Percentiles rank a stretch among this genome's conserved stretches.
Conservation (phyloP, 2,888 invertebrate genomes). For the Elegia similella region DNA sequence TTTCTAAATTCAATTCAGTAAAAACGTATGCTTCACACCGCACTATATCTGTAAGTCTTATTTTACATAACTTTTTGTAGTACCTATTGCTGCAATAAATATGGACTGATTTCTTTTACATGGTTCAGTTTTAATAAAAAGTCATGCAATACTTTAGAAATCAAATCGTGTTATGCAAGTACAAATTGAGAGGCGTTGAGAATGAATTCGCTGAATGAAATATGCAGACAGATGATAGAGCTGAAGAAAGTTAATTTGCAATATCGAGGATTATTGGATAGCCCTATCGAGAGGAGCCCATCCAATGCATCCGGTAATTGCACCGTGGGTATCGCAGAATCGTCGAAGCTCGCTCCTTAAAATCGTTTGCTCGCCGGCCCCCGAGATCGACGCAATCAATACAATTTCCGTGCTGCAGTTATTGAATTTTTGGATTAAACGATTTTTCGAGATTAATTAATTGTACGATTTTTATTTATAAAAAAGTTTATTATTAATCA, state of each 20-base stretch:
- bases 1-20: neutral
- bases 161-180: conserved; percentile 5
- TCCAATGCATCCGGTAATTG: conserved; percentile 42
- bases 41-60: neutral
- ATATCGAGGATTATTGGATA: conserved; percentile 25
- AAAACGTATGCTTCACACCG: neutral
- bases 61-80: conserved; percentile 4
- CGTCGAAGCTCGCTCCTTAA: conserved; percentile 23
- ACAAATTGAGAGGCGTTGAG: neutral
- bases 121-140: neutral
- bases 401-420: conserved; percentile 63
- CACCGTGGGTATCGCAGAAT: conserved; percentile 41
- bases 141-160: conserved; percentile 1
- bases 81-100: neutral
- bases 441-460: too few species aligned
- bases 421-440: conserved; percentile 33
- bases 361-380: conserved; percentile 36
- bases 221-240: conserved; percentile 11
- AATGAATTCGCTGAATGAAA: conserved; percentile 8
- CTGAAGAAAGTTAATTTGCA: conserved; percentile 13
- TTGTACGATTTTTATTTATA: too few species aligned
- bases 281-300: conserved; percentile 30
- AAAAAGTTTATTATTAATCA: neutral
- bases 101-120: conserved; percentile 1
- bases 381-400: conserved; percentile 58